Evolutionary conservation across 2,797 vertebrate genomes (phyloP).

Genomic region (Lophotriccus pileatus): DNA sequence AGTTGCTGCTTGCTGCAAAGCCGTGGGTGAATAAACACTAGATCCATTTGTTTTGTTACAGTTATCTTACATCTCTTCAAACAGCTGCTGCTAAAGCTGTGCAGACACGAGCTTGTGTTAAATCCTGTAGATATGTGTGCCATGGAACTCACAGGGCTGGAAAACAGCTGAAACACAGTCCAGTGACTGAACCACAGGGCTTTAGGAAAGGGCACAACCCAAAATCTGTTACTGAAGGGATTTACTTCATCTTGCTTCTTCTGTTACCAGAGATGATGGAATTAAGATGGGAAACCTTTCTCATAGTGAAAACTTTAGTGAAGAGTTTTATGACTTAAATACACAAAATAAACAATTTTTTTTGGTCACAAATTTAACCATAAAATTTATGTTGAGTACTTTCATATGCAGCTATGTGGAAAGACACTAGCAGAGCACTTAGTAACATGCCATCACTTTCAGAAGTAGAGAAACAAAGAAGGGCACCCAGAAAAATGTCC

Average conservation of each 20-base stretch:
- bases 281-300: neutral
- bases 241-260: neutral
- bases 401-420: neutral
- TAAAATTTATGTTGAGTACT: neutral
- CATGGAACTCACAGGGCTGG: neutral
- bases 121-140: accelerated
- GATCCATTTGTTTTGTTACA: neutral
- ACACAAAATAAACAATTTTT: neutral
- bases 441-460: neutral
- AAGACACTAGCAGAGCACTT: neutral
- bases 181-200: neutral
- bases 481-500: neutral
- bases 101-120: neutral
- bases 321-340: neutral
- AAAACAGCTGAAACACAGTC: neutral
- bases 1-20: neutral
- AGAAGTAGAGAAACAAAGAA: neutral
- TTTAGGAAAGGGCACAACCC: neutral
- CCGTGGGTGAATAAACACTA: neutral
- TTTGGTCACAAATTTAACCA: neutral
- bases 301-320: neutral
- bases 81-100: neutral
- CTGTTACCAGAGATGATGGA: neutral
- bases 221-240: neutral
- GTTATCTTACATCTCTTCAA: neutral